Percentiles rank a stretch among this genome's conserved stretches.
Conservation (phyloP, 2,113 vertebrate species). For the Gnathonemus longibarbis region DNA sequence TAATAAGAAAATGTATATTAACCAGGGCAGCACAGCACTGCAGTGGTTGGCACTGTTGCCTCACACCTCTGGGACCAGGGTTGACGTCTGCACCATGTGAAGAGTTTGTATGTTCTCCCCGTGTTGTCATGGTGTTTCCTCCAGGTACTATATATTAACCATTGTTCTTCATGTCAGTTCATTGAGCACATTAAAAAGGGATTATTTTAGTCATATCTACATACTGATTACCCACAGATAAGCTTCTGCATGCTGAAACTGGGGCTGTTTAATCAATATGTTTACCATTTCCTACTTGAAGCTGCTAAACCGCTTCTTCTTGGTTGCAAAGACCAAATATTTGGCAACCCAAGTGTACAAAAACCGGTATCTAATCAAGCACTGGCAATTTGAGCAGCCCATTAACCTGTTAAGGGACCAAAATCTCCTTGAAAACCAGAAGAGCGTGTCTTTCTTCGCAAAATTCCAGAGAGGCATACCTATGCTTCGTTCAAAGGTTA, state of each 20-base stretch:
- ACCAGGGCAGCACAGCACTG: too few relatives aligned
- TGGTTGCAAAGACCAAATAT: not conserved
- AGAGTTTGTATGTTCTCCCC: not conserved
- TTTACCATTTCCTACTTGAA: not conserved
- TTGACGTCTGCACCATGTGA: not conserved
- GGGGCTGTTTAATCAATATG: not conserved
- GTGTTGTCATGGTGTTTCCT: not conserved
- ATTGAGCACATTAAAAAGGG: not conserved
- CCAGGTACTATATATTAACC: not conserved
- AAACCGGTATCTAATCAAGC: not conserved
- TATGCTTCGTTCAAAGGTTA: not conserved
- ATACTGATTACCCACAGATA: not conserved
- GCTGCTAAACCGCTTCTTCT: not conserved
- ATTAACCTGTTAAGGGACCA: not conserved
- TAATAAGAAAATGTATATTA: not conserved
- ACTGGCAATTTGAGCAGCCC: not conserved
- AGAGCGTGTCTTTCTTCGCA: not conserved
- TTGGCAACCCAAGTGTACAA: not conserved
- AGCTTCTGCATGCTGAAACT: not conserved
- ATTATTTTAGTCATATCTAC: not conserved
- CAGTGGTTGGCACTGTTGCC: too few relatives aligned
- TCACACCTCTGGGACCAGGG: not conserved
- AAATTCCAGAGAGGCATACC: not conserved
- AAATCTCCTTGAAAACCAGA: not conserved
- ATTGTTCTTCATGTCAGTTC: not conserved